Conservation (phyloP, 1,140 invertebrate genomes). For the Brachionus calyciflorus region DNA sequence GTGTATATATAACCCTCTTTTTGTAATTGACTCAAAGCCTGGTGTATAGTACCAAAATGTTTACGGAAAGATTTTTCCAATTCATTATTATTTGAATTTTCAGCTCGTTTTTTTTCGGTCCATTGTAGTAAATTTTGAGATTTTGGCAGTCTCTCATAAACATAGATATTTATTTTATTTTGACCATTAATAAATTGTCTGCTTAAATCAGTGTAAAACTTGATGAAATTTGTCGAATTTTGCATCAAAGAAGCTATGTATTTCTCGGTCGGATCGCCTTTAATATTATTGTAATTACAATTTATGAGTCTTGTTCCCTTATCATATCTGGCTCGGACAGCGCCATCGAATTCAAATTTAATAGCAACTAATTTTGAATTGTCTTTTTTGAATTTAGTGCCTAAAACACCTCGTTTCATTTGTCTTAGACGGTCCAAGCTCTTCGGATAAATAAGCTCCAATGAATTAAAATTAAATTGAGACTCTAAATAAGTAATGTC, state of each 20-base stretch:
- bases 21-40: background rate
- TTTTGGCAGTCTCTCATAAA: conserved; percentile 11
- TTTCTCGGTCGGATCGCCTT: conserved; percentile 13
- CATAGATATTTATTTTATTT: conserved; percentile 17
- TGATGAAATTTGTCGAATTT: background rate
- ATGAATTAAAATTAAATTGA: background rate
- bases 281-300: background rate
- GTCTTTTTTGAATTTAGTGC: conserved; percentile 1
- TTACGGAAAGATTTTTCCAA: background rate
- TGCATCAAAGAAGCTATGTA: conserved; percentile 5
- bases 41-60: background rate
- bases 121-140: conserved; percentile 37
- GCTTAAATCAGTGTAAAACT: conserved; percentile 20
- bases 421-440: background rate
- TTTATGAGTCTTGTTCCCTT: background rate
- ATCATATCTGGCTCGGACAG: conserved; percentile 36
- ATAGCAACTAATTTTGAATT: conserved; percentile 6
- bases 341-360: conserved; percentile 26
- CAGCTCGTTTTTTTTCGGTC: background rate
- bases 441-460: conserved; percentile 31
- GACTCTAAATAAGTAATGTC: background rate
- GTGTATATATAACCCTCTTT: conserved; percentile 40
- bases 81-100: background rate
- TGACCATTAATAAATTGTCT: conserved; percentile 21
- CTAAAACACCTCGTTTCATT: conserved; percentile 42